Conservation (phyloP, 2,888 invertebrate species). For the Tanytarsus gracilentus region DNA sequence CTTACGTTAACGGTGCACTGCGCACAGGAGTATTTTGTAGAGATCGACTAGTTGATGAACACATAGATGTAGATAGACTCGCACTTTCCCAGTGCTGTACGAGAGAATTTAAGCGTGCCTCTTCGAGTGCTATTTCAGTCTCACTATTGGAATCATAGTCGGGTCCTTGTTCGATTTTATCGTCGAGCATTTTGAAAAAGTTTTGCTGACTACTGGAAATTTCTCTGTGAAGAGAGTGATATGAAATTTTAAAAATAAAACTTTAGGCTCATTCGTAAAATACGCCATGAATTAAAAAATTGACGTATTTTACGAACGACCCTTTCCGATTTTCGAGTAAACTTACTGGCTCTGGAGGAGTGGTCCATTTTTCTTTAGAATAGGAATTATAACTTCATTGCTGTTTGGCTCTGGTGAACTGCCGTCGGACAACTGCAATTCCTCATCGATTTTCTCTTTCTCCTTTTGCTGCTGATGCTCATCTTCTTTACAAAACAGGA, state of each 20-base stretch:
- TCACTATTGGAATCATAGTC: slow-evolving; percentile 74
- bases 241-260: slow-evolving; percentile 17
- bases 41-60: slow-evolving; percentile 48
- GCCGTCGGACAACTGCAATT: slow-evolving; percentile 12
- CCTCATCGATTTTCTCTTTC: slow-evolving; percentile 19
- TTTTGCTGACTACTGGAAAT: slow-evolving; percentile 82
- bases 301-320: no score
- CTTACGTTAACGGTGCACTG: slow-evolving; percentile 36
- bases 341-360: slow-evolving; percentile 50
- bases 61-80: slow-evolving; percentile 48
- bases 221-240: slow-evolving; percentile 55
- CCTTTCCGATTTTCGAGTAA: no score
- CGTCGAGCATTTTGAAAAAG: slow-evolving; percentile 88
- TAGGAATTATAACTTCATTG: slow-evolving; percentile 24
- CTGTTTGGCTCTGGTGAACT: slow-evolving; percentile 17
- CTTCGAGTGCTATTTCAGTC: slow-evolving; percentile 59
- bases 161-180: slow-evolving; percentile 82
- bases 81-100: slow-evolving; percentile 70
- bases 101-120: slow-evolving; percentile 56
- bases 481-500: background rate
- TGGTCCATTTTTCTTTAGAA: slow-evolving; percentile 45
- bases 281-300: slow-evolving; percentile 9
- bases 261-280: background rate
- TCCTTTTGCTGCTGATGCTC: slow-evolving; percentile 21
- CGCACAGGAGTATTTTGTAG: slow-evolving; percentile 47